Base-by-base conservation (phyloP, 1,140 invertebrate genomes). In the Himalopsyche phryganea region DNA sequence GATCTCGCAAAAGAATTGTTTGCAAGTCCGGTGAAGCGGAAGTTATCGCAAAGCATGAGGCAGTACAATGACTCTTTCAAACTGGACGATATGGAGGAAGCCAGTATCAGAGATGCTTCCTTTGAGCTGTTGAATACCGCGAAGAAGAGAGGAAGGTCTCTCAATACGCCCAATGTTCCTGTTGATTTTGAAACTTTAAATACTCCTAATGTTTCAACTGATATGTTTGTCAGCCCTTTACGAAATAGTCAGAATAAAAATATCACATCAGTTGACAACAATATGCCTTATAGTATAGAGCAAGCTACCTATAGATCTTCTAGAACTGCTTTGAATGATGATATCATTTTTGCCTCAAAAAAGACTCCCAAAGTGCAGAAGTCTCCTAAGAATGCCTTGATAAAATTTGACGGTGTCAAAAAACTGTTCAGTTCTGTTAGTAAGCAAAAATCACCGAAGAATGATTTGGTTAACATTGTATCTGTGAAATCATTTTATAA, bases 1-100 rank as follows among this genome's bases (percentile, higher is more conserved):
- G 74, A 73, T 48, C 66, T 78, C n/a, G 72, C 72, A 4, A 75
- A 76, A 52, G 69, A 75, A 49, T 51, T 77, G 17, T 77, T 78
- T 58, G 72, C 69, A 50, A 77, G 75, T 63, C 76, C 75, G 0
- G 74, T 78, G 0, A 78, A 77, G 47, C 67, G 76, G 40, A 76
- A 77, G 47, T 49, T 78, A 4, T 77, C 76, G 0, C 71, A 71
- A 38, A 78, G 76, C 44, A 75, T 78, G 69, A 69, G 65, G 18
- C 35, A 55, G 15, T 62, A 58, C 32, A 53, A 53, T 20, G n/a
- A 32, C 40, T 53, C 50, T 5, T 10, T 50, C 15, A 35, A 20
- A 4, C 40, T 46, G 13, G 58, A 63, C 32, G 62, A 64, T 35
- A 41, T 13, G 15, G 50, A 56, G 42, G 53, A 63, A 19, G 49